Evolutionary conservation across 2,113 vertebrate species (phyloP).

Genomic region (Puntigrus tetrazona): DNA sequence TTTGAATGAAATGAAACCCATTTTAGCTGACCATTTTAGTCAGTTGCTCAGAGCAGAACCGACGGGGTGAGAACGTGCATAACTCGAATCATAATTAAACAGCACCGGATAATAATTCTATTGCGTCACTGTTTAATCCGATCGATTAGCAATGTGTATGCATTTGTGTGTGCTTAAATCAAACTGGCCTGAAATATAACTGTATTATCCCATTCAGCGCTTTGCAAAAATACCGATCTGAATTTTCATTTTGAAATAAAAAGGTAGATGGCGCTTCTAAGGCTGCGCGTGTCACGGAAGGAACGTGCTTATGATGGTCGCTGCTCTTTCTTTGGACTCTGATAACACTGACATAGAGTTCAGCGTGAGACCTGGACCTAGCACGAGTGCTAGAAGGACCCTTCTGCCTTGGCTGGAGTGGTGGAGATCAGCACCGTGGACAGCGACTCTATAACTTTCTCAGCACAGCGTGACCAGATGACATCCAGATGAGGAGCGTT

Average conservation of each 20-base stretch:
- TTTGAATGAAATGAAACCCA: no score
- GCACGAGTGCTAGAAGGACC: background rate
- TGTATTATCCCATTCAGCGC: background rate
- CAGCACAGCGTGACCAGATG: background rate
- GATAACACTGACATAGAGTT: background rate
- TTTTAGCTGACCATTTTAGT: no score
- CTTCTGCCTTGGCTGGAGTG: background rate
- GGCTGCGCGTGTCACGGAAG: no score
- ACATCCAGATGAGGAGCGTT: background rate
- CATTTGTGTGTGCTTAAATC: no score
- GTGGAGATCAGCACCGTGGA: constrained; percentile 44
- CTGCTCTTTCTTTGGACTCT: background rate
- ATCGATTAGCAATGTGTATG: no score
- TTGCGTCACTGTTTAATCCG: no score
- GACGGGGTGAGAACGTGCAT: no score
- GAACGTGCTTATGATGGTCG: no score
- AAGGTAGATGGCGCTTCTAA: no score
- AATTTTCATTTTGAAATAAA: background rate
- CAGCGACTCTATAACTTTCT: background rate
- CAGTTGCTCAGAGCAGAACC: no score
- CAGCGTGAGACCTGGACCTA: background rate
- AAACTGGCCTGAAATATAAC: background rate
- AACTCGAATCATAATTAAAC: no score
- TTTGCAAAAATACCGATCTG: background rate
- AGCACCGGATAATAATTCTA: no score